Evolutionary conservation across 2,888 invertebrate genomes (phyloP).

Genomic region (Andrena bucephala): DNA sequence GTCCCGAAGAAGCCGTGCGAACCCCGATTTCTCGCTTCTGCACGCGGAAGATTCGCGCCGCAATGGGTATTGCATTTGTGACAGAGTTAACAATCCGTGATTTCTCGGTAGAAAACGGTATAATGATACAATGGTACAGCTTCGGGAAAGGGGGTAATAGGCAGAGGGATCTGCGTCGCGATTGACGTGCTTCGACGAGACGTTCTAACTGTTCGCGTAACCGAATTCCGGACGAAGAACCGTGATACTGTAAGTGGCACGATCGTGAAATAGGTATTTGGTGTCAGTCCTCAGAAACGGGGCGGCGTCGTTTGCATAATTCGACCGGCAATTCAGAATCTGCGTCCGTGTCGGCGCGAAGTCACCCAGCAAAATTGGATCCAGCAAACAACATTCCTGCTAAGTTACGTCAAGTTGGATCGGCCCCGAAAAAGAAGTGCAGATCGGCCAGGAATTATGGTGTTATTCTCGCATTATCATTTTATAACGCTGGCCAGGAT

Average conservation of each 20-base stretch:
- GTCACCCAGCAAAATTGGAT: not conserved
- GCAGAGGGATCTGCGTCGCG: not conserved
- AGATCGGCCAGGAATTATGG: conserved; percentile 7
- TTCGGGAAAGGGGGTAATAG: not conserved
- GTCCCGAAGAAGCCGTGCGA: conserved; percentile 46
- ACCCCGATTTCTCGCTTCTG: conserved; percentile 35
- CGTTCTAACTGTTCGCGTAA: not conserved
- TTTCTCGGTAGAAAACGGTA: conserved; percentile 34
- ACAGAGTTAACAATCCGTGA: conserved; percentile 28
- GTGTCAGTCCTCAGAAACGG: no score
- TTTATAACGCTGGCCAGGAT: not conserved
- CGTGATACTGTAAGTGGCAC: not conserved
- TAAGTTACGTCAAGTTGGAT: conserved; percentile 21
- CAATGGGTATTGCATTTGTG: not conserved
- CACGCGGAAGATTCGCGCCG: conserved; percentile 57
- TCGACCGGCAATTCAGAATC: not conserved
- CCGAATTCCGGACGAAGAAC: not conserved
- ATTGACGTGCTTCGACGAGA: not conserved
- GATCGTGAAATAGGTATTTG: not conserved
- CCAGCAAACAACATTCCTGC: conserved; percentile 39
- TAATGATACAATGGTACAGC: conserved; percentile 27
- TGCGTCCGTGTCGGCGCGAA: not conserved
- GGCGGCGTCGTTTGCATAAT: conserved; percentile 33
- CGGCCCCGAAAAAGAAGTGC: conserved; percentile 26
- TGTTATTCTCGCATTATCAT: conserved; percentile 4